Evolutionary conservation across 2,113 vertebrate genomes (phyloP).

Genomic region (Cavia aperea): DNA sequence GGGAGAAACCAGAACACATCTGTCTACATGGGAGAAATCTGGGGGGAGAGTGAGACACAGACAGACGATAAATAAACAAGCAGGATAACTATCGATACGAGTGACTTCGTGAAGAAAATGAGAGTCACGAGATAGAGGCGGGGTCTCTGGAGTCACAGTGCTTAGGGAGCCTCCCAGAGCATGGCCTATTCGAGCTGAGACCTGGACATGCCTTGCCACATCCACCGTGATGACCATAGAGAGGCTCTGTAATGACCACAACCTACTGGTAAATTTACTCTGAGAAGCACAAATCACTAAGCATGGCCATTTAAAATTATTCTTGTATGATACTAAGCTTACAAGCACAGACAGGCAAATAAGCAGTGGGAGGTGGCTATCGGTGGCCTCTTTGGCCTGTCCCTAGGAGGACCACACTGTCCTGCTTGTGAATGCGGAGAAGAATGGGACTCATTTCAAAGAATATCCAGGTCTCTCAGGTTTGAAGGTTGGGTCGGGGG

Average conservation of each 20-base stretch:
- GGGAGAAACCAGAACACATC: background rate
- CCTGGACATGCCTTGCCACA: background rate
- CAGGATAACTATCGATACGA: background rate
- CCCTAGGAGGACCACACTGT: background rate
- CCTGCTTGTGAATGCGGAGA: background rate
- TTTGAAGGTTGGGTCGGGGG: background rate
- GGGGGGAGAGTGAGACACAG: background rate
- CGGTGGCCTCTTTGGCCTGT: background rate
- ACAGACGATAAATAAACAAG: background rate
- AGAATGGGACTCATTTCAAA: background rate
- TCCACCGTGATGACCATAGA: too few relatives aligned
- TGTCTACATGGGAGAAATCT: background rate
- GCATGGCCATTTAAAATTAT: background rate
- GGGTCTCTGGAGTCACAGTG: background rate
- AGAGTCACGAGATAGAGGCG: background rate
- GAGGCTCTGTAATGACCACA: background rate
- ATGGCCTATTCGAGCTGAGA: background rate
- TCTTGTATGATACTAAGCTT: background rate
- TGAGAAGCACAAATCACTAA: background rate
- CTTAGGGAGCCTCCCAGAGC: background rate
- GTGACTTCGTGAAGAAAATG: background rate
- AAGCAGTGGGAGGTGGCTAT: background rate
- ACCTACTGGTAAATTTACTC: background rate
- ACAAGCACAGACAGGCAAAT: background rate
- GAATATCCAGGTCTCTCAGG: background rate